These are phyloP conservation scores for Engraulis encrasicolus DNA, from an alignment of 2,113 vertebrate species.

Conservation along the genomic window DNA sequence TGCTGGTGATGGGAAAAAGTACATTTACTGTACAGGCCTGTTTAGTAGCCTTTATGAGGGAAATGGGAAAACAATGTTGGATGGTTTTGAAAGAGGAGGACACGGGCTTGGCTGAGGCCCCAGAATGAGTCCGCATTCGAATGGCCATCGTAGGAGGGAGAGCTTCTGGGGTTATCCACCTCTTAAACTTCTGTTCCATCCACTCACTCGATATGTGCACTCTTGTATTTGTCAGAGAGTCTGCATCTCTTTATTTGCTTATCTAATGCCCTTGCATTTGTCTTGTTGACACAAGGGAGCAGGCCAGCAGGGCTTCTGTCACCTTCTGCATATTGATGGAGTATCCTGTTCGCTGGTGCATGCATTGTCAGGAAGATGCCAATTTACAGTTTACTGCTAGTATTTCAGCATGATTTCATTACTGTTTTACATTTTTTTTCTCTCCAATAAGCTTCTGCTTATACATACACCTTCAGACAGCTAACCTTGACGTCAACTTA, in stretches of 20 bases:
- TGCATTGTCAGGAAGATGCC: background rate
- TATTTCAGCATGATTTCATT: background rate
- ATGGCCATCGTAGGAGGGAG: background rate
- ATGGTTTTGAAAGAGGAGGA: background rate
- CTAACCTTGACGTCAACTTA: background rate
- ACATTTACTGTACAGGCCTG: background rate
- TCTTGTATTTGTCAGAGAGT: background rate
- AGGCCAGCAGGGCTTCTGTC: background rate
- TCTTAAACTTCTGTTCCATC: background rate
- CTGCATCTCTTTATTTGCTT: constrained; percentile 10
- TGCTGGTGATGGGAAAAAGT: too few relatives aligned
- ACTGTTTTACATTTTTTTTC: background rate
- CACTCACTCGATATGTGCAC: constrained; percentile 23
- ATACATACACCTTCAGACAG: background rate
- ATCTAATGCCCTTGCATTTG: background rate
- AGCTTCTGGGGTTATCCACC: background rate
- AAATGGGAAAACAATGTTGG: background rate
- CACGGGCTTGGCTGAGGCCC: background rate
- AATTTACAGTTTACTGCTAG: background rate
- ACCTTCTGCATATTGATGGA: background rate
- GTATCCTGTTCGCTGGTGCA: background rate
- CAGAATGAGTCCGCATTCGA: background rate
- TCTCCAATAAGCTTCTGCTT: background rate
- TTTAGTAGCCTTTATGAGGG: background rate
- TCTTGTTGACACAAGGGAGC: background rate